Evolutionary conservation across 2,888 invertebrate species (phyloP).

Genomic region (Leptopilina syphax): DNA sequence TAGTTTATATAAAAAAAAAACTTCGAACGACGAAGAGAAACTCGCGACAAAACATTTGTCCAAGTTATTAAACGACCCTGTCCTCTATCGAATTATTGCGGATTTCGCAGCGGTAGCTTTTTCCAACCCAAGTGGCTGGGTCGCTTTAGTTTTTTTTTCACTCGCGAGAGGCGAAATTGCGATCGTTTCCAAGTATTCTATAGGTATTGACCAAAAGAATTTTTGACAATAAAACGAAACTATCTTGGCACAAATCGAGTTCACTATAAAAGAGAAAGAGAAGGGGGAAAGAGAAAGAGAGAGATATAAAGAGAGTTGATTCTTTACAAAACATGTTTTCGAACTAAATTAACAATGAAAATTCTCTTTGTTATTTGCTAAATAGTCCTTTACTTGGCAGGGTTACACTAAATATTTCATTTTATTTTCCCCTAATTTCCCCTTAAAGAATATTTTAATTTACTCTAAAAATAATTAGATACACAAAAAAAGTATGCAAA

Average conservation of each 20-base stretch:
- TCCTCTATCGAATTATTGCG: slow-evolving; percentile 57
- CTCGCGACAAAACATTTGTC: slow-evolving; percentile 59
- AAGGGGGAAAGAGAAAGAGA: too few relatives aligned
- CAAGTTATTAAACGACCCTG: slow-evolving; percentile 58
- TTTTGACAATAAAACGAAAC: slow-evolving; percentile 44
- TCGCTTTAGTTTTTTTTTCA: slow-evolving; percentile 37
- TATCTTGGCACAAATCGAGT: slow-evolving; percentile 32
- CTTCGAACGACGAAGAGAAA: slow-evolving; percentile 30
- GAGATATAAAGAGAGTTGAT: not conserved
- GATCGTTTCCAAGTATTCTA: slow-evolving; percentile 56
- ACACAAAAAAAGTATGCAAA: too few relatives aligned
- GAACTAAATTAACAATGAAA: too few relatives aligned
- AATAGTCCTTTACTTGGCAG: too few relatives aligned
- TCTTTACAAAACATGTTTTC: slow-evolving; percentile 14
- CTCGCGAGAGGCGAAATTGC: slow-evolving; percentile 55
- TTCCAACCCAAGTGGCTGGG: slow-evolving; percentile 50
- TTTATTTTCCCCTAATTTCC: too few relatives aligned
- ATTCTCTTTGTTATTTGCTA: too few relatives aligned
- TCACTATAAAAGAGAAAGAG: not conserved
- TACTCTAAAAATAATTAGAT: too few relatives aligned
- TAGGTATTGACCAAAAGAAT: slow-evolving; percentile 56
- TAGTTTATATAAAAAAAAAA: too few relatives aligned
- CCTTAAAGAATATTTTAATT: too few relatives aligned
- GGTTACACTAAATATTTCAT: too few relatives aligned
- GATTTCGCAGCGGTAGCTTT: slow-evolving; percentile 55